phyloP scores from a whole-genome alignment of 2,797 vertebrate species.

The Eulemur albifrons region DNA sequence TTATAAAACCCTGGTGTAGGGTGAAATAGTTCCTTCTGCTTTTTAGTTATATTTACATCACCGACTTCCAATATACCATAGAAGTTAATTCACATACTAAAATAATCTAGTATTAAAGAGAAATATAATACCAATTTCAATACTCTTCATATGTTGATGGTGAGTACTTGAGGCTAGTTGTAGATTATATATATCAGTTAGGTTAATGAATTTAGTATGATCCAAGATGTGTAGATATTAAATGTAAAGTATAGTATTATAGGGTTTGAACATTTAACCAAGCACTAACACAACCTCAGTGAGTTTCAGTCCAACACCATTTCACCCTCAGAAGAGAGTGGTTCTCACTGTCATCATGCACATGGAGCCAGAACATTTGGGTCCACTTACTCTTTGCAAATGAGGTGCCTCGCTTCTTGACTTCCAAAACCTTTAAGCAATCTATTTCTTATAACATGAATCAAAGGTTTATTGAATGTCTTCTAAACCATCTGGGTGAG shows the following conservation, averaged over 20 bases:
- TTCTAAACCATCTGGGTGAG: constrained; percentile 67
- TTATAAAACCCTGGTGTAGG: background rate
- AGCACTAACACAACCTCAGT: background rate
- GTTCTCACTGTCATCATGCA: background rate
- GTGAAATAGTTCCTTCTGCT: background rate
- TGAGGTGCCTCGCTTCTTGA: constrained; percentile 26
- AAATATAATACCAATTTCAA: background rate
- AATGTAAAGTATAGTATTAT: background rate
- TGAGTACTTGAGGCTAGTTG: background rate
- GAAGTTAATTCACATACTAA: background rate
- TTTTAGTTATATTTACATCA: background rate
- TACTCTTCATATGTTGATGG: background rate
- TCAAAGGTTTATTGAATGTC: constrained; percentile 62
- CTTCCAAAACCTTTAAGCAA: constrained; percentile 55
- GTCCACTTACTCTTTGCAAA: constrained; percentile 52
- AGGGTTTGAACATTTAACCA: constrained; percentile 16
- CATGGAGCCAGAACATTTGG: constrained; percentile 48
- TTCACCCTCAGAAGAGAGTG: background rate
- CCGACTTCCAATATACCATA: background rate
- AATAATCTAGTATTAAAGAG: background rate
- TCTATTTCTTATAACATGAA: constrained; percentile 61
- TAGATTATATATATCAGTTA: background rate
- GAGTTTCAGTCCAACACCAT: background rate
- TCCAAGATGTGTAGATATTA: constrained; percentile 22
- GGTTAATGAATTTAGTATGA: constrained; percentile 33